phyloP scores from a whole-genome alignment of 1,140 invertebrate species.

The Drosophila kepulauana region DNA sequence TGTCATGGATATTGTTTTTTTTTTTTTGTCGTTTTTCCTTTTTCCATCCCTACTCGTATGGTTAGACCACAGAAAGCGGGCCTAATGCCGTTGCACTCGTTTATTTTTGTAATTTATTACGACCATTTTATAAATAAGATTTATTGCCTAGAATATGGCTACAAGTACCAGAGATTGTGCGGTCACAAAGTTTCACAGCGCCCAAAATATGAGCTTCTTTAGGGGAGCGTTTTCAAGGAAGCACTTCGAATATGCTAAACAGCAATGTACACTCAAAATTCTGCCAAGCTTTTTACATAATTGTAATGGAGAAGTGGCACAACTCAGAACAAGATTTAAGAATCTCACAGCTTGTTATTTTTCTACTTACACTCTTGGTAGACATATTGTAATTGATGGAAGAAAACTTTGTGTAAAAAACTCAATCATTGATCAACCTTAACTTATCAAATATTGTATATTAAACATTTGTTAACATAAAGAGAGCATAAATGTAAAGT shows the following conservation, averaged over 20 bases:
- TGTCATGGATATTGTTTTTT: slow-evolving; percentile 56
- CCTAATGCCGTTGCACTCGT: slow-evolving; percentile 41
- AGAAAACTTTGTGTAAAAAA: too few species aligned
- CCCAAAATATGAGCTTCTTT: slow-evolving; percentile 4
- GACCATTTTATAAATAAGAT: slow-evolving; percentile 75
- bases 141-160: slow-evolving; percentile 69
- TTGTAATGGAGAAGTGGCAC: background rate
- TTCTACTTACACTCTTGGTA: background rate
- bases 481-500: background rate
- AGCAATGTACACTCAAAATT: background rate
- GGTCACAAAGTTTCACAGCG: slow-evolving; percentile 49
- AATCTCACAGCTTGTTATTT: background rate
- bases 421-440: too few species aligned
- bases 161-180: slow-evolving; percentile 71
- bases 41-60: background rate
- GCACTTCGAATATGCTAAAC: slow-evolving; percentile 16
- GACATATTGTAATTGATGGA: too few species aligned
- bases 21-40: slow-evolving; percentile 28
- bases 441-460: too few species aligned
- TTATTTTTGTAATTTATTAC: slow-evolving; percentile 77
- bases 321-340: background rate
- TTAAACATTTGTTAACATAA: too few species aligned
- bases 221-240: background rate
- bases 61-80: slow-evolving; percentile 18
- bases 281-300: background rate